Conservation (phyloP, 1,140 invertebrate genomes). For the Octopus sinensis region DNA sequence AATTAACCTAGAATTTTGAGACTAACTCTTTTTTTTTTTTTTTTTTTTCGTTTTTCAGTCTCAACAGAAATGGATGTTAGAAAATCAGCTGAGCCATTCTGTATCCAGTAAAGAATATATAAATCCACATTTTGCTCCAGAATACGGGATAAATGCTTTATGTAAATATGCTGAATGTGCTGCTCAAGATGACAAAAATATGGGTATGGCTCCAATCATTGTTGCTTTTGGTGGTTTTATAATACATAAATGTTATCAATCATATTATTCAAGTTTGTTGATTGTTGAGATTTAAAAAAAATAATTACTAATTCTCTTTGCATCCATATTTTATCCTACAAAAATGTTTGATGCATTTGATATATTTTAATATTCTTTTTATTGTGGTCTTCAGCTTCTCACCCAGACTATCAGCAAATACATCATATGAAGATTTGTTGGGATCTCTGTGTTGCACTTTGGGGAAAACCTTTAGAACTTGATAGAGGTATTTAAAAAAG, state of each 20-base stretch:
- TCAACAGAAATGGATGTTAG: constrained; percentile 43
- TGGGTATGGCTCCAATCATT: constrained; percentile 30
- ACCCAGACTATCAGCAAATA: constrained; percentile 41
- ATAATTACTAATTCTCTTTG: no score
- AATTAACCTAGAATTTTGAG: not conserved
- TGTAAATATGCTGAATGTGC: constrained; percentile 49
- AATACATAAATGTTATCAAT: constrained; percentile 6
- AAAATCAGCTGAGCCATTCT: constrained; percentile 51
- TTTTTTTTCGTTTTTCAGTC: constrained; percentile 32
- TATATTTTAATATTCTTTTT: constrained; percentile 18
- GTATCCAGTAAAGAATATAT: constrained; percentile 35
- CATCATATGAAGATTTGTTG: constrained; percentile 64
- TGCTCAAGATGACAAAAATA: constrained; percentile 32
- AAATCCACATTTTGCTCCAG: constrained; percentile 50
- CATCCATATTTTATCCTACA: no score
- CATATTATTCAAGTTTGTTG: no score
- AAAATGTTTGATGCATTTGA: not conserved
- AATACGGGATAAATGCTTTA: constrained; percentile 46
- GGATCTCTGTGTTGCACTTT: constrained; percentile 77
- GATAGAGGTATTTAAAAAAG: constrained; percentile 19
- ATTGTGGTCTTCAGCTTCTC: constrained; percentile 29
- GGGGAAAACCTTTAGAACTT: constrained; percentile 64
- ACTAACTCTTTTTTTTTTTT: not conserved
- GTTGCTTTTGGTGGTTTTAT: not conserved
- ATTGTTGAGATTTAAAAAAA: no score